A percentile compares a stretch with the other conserved stretches of the same genome.
Conservation (phyloP, 2,113 vertebrate species). For the Heptranchias perlo region DNA sequence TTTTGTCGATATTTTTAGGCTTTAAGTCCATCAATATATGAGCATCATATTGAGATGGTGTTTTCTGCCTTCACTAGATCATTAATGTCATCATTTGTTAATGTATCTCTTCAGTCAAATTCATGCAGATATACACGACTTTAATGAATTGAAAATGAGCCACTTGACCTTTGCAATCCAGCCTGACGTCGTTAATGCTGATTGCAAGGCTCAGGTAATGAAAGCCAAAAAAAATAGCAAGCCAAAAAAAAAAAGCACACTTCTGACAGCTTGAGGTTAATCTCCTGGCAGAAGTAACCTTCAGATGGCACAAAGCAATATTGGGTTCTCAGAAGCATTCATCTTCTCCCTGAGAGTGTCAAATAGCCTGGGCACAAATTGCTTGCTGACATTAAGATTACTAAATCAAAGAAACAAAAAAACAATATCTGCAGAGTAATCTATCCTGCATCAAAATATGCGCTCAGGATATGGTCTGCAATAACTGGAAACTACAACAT, state of each 20-base stretch:
- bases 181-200: not conserved
- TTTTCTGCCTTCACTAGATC: not conserved
- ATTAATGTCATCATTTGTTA: constrained; percentile 16
- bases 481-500: not conserved
- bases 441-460: not conserved
- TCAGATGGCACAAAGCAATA: not conserved
- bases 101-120: not conserved
- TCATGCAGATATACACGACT: not conserved
- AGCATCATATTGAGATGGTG: not conserved
- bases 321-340: not conserved
- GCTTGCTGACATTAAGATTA: not conserved
- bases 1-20: not conserved
- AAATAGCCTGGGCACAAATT: not conserved
- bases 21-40: not conserved
- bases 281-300: not conserved
- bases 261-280: not conserved
- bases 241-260: not conserved
- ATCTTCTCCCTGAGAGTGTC: not conserved
- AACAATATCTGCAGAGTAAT: not conserved
- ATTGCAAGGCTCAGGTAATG: not conserved
- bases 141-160: constrained; percentile 19
- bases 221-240: not conserved
- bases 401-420: not conserved
- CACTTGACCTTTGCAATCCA: not conserved
- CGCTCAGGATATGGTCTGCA: not conserved